Evolutionary conservation across 37 sponge, comb jelly and placozoan genomes (phyloP).

Genomic region (Diacarnus erythraeanus): DNA sequence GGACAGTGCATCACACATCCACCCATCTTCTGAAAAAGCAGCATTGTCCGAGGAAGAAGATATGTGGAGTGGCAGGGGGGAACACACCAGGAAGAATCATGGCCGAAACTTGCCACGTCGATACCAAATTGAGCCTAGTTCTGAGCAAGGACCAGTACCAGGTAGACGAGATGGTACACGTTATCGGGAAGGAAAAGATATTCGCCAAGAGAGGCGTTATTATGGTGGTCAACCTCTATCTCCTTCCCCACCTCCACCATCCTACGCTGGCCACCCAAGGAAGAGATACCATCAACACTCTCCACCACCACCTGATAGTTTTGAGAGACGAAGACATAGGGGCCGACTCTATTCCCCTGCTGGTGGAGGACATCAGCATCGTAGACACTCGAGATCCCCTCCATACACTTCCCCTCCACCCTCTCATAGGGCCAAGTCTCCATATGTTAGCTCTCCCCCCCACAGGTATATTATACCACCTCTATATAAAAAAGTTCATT

Average conservation of each 20-base stretch:
- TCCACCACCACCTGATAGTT: conserved; percentile 18
- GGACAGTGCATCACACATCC: background rate
- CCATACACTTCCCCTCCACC: conserved; percentile 10
- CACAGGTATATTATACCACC: too few species aligned
- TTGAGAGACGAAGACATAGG: conserved; percentile 17
- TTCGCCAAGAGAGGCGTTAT: conserved; percentile 3
- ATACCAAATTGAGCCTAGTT: conserved; percentile 20
- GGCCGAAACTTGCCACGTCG: conserved; percentile 28
- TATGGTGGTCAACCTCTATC: background rate
- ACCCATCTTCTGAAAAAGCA: background rate
- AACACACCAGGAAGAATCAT: background rate
- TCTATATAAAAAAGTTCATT: too few species aligned
- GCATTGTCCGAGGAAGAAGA: background rate
- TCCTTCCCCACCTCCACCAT: conserved; percentile 31
- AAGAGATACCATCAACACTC: background rate
- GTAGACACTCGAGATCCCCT: conserved; percentile 1
- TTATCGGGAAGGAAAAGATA: conserved; percentile 12
- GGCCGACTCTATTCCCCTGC: conserved; percentile 14
- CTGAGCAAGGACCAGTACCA: background rate
- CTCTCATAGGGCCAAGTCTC: conserved; percentile 28
- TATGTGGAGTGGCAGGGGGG: background rate
- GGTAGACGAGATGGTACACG: background rate
- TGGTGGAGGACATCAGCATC: background rate
- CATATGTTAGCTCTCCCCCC: conserved; percentile 20
- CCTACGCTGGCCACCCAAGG: background rate